Base-by-base conservation (phyloP, 2,797 vertebrate species). In the Hydrolagus colliei region DNA sequence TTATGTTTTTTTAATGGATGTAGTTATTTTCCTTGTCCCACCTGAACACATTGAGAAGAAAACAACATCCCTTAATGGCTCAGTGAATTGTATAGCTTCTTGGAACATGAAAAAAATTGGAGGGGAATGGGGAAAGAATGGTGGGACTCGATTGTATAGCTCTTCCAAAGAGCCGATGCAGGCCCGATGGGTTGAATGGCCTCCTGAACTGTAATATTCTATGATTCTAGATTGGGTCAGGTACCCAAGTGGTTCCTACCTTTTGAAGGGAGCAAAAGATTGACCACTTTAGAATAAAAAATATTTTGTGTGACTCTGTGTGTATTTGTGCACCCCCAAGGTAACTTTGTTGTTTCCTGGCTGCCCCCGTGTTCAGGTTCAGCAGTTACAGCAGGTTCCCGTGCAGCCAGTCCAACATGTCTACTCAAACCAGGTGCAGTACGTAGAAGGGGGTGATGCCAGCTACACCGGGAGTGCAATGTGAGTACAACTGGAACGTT, bases 401-500 rank as follows among this genome's bases (percentile, higher is more conserved):
- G 95, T 96, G 79, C 93, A 96, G 78, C 95, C 96, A 0, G 95
- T 96, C 76, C 93, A 96, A 73, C 95, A 97, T 71, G 96, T 96
- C 63, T 98, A 95, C 89, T 89, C 96, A 59, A 94, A 93, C 86
- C 96, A 96, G 90, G 95, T 96, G 88, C 96, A 97, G 90, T 97
- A 97, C 86, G 96, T 96, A 91, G 97, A 97, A 41, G 95, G 93
- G 77, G 94, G 92, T 80, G 97, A 98, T 13, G 88, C 92, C 89
- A 96, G 91, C 92, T 98, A 98, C 91, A 93, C 95, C 8, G 94
- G 96, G 88, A 96, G 95, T 86, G 96, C 96, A 90, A 97, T 98
- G 97, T 98, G 89, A 96, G 96, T 88, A 59, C n/a, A 73, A 74
- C 62, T 12, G 16, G 52, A 1, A 13, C 0, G 1, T 20, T 52